Conservation (phyloP, 2,888 invertebrate genomes). For the Thereva unica region DNA sequence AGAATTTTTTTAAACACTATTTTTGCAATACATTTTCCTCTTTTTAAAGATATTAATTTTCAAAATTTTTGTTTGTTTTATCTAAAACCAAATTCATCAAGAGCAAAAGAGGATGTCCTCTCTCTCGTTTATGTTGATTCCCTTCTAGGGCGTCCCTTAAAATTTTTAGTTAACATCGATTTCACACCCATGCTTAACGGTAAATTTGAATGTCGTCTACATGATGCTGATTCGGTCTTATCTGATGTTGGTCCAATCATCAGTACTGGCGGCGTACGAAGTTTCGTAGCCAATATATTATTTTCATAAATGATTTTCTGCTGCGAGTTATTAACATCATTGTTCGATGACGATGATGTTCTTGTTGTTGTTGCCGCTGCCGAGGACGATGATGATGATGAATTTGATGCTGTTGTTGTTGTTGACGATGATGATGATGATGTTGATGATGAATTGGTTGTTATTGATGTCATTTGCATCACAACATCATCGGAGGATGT, state of each 20-base stretch:
- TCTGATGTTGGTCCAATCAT: background rate
- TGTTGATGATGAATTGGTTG: background rate
- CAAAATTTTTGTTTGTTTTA: background rate
- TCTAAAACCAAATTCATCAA: slow-evolving; percentile 11
- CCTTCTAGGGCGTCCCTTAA: slow-evolving; percentile 44
- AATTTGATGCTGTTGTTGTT: slow-evolving; percentile 40
- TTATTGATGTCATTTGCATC: slow-evolving; percentile 7
- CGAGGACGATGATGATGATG: slow-evolving; percentile 12
- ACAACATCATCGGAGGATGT: slow-evolving; percentile 24
- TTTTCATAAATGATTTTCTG: background rate
- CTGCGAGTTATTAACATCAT: background rate
- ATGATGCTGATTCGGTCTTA: slow-evolving; percentile 34
- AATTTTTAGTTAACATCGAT: slow-evolving; percentile 45
- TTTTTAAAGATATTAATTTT: too few species aligned
- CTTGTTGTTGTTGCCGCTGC: slow-evolving; percentile 40
- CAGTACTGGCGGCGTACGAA: too few species aligned
- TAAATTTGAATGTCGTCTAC: slow-evolving; percentile 44
- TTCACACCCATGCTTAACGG: slow-evolving; percentile 44
- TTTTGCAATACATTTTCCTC: too few species aligned
- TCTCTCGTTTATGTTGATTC: slow-evolving; percentile 44
- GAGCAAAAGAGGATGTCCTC: background rate
- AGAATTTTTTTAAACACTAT: too few species aligned
- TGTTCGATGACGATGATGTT: slow-evolving; percentile 24
- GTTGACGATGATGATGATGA: slow-evolving; percentile 25
- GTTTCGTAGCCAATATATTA: too few species aligned